phyloP scores from a whole-genome alignment of 2,888 invertebrate species.

The Quadriops clusia region DNA sequence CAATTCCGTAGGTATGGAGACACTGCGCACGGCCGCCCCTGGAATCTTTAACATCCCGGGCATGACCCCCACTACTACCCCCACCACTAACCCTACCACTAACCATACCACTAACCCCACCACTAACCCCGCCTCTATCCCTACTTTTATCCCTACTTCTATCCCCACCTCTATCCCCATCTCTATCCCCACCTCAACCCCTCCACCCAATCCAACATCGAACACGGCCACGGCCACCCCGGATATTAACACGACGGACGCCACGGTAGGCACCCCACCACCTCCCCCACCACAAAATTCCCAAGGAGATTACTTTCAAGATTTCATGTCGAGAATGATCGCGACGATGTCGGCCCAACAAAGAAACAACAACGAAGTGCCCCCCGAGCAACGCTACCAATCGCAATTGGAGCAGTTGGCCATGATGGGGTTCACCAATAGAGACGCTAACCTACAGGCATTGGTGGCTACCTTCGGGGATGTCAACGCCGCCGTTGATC shows the following conservation, averaged over 20 bases:
- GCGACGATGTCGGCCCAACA: constrained; percentile 46
- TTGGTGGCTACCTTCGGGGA: constrained; percentile 94
- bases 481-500: constrained; percentile 95
- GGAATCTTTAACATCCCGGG: constrained; percentile 52
- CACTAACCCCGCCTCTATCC: constrained; percentile 24
- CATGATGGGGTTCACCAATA: constrained; percentile 94
- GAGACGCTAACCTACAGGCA: constrained; percentile 96
- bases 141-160: constrained; percentile 30
- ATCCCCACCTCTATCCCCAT: no score
- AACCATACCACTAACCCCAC: constrained; percentile 35
- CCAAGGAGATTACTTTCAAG: no score
- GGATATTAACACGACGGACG: constrained; percentile 11
- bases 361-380: no score
- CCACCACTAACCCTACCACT: constrained; percentile 11
- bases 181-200: constrained; percentile 24
- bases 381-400: constrained; percentile 92
- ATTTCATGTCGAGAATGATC: no score
- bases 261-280: no score
- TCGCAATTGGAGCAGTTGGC: constrained; percentile 89
- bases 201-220: constrained; percentile 27
- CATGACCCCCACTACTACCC: constrained; percentile 24
- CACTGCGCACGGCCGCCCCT: constrained; percentile 76
- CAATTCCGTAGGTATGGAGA: no score
- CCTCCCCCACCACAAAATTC: no score
- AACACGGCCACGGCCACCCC: constrained; percentile 29